A percentile compares a stretch with the other conserved stretches of the same genome.
Conservation (phyloP, 2,797 vertebrate genomes). For the Enteromius treurensis region DNA sequence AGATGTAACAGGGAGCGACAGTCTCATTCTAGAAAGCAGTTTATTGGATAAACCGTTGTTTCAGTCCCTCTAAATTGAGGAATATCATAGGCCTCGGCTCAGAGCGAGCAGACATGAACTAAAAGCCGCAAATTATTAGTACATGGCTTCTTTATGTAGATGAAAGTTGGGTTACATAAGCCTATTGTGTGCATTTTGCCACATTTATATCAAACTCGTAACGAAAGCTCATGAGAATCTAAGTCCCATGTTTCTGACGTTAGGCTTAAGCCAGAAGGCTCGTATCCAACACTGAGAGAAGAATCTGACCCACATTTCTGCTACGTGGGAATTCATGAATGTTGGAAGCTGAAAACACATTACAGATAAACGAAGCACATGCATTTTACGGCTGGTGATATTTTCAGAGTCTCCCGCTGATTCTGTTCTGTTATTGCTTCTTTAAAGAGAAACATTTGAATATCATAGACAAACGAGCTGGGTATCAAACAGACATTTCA, state of each 20-base stretch:
- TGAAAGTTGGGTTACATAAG: conserved; percentile 4
- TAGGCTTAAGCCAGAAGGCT: conserved; percentile 25
- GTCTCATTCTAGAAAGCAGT: background rate
- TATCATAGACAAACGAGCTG: conserved; percentile 34
- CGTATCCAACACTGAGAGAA: conserved; percentile 35
- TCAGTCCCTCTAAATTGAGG: background rate
- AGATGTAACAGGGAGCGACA: background rate
- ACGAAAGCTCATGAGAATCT: conserved; percentile 28
- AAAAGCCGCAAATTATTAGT: background rate
- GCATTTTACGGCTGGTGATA: conserved; percentile 46
- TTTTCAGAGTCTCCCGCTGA: conserved; percentile 25
- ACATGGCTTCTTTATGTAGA: background rate
- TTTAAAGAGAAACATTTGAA: conserved; percentile 49
- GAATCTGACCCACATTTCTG: conserved; percentile 29
- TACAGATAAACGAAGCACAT: conserved; percentile 45
- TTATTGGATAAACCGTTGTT: background rate
- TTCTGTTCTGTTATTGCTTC: conserved; percentile 37
- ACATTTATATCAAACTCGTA: conserved; percentile 16
- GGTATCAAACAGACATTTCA: conserved; percentile 46
- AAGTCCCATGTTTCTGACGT: background rate
- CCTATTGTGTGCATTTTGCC: conserved; percentile 11
- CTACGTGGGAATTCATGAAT: conserved; percentile 48
- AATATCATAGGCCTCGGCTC: background rate
- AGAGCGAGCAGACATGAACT: background rate
- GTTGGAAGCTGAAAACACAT: conserved; percentile 41